A percentile compares a stretch with the other conserved stretches of the same genome.
These are phyloP conservation scores for Herpetotheres cachinnans DNA, from an alignment of 2,113 vertebrate species.

Conservation along the genomic window DNA sequence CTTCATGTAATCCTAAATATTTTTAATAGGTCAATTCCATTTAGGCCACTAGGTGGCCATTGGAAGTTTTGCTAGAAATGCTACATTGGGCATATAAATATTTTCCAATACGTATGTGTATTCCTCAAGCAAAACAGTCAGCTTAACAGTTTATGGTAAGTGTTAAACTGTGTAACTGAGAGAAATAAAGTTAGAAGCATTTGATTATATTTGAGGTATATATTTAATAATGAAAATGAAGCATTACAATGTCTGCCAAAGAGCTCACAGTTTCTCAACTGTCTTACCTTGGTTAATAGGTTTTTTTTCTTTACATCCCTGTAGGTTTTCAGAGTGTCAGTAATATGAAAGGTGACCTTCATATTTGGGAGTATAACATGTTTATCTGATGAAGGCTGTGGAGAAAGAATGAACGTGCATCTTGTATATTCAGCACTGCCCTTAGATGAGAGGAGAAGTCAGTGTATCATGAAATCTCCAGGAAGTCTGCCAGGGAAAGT, in stretches of 20 bases:
- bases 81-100: slow-evolving; percentile 1
- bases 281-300: background rate
- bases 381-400: background rate
- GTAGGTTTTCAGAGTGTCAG: background rate
- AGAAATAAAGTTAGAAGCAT: slow-evolving; percentile 51
- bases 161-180: slow-evolving; percentile 46
- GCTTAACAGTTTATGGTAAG: slow-evolving; percentile 34
- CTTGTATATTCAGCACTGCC: background rate
- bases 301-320: background rate
- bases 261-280: background rate
- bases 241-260: background rate
- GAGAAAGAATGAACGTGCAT: background rate
- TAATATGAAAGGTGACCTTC: background rate
- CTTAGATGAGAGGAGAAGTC: background rate
- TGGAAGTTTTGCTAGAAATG: slow-evolving; percentile 26
- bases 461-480: background rate
- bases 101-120: background rate
- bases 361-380: background rate
- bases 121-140: background rate
- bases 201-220: slow-evolving; percentile 29
- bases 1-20: slow-evolving; percentile 19
- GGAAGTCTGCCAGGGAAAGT: background rate
- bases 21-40: slow-evolving; percentile 33
- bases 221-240: slow-evolving; percentile 1
- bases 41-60: slow-evolving; percentile 60